phyloP scores from a whole-genome alignment of 2,888 invertebrate species.

The Lathronympha strigana region DNA sequence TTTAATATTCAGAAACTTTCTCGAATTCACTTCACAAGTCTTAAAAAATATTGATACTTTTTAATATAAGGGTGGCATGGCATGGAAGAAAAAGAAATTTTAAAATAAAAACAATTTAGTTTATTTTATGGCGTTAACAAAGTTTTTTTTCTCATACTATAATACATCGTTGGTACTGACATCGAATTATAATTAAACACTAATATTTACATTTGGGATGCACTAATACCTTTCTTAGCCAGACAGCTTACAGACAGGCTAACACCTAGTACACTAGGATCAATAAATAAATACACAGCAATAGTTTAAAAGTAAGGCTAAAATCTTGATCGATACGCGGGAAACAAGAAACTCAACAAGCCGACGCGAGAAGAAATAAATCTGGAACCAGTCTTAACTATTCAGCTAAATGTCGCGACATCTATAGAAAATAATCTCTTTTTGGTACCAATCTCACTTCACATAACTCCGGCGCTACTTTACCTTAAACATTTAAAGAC shows the following conservation, averaged over 20 bases:
- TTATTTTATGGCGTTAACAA: conserved; percentile 82
- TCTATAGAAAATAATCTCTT: conserved; percentile 78
- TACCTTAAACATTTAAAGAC: conserved; percentile 68
- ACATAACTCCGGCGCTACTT: conserved; percentile 64
- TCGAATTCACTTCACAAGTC: neutral
- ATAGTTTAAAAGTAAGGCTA: conserved; percentile 54
- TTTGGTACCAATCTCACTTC: conserved; percentile 83
- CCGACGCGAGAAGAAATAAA: conserved; percentile 53
- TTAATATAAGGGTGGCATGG: neutral
- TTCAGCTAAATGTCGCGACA: conserved; percentile 66
- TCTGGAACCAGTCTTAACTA: conserved; percentile 61
- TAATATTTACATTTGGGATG: conserved; percentile 74
- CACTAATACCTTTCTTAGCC: conserved; percentile 66
- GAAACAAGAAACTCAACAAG: conserved; percentile 74
- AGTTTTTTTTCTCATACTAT: conserved; percentile 67
- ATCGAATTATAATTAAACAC: conserved; percentile 71
- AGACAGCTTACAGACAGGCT: conserved; percentile 67
- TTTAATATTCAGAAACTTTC: neutral
- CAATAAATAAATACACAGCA: conserved; percentile 75
- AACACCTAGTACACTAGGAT: conserved; percentile 61
- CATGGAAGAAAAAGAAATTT: conserved; percentile 53
- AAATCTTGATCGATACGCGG: conserved; percentile 47
- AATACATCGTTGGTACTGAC: conserved; percentile 82
- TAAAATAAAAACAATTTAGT: conserved; percentile 82
- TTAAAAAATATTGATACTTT: too few species aligned